Evolutionary conservation across 2,888 invertebrate genomes (phyloP).

Genomic region (Lycocerus yunnanus): DNA sequence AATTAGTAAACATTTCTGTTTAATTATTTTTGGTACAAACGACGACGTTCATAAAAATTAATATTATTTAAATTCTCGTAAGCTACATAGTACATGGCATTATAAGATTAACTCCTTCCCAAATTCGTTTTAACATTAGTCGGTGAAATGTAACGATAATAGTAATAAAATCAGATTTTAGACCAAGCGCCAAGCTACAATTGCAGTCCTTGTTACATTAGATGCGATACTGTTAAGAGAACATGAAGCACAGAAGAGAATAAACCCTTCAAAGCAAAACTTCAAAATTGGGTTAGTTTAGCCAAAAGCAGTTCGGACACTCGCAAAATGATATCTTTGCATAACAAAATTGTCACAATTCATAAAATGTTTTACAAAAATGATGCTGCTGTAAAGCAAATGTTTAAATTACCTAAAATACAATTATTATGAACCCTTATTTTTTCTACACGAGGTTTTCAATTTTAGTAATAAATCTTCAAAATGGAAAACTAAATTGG

Average conservation of each 20-base stretch:
- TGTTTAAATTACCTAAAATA: constrained; percentile 3
- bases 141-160: not conserved
- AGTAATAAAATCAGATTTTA: not conserved
- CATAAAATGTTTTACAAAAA: constrained; percentile 31
- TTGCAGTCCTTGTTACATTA: not conserved
- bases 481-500: not conserved
- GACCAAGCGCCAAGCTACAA: not conserved
- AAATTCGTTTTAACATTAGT: not conserved
- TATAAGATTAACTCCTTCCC: not conserved
- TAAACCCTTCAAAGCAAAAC: constrained; percentile 38
- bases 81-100: not conserved
- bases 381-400: constrained; percentile 17
- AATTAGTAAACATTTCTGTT: not conserved
- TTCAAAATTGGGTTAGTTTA: constrained; percentile 46
- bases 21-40: not conserved
- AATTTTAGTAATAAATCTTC: not conserved
- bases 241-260: constrained; percentile 21
- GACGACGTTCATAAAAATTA: not conserved
- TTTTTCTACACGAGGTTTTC: not conserved
- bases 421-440: not conserved
- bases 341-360: constrained; percentile 42
- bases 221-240: constrained; percentile 4
- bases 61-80: not conserved
- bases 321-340: constrained; percentile 34
- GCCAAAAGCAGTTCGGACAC: constrained; percentile 44